Conservation (phyloP, 2,797 vertebrate species). For the Etheostoma nigrum region DNA sequence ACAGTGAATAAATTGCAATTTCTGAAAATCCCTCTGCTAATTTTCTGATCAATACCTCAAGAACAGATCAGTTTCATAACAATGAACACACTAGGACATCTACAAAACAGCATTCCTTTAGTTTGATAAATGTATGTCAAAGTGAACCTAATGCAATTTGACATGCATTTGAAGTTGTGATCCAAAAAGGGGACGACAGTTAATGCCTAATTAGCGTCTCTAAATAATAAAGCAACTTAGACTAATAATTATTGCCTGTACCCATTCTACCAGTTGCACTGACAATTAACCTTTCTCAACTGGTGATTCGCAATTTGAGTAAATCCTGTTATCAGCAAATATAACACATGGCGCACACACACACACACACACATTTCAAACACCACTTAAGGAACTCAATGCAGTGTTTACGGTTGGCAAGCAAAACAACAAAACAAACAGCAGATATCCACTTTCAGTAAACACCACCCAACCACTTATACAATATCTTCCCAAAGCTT, state of each 20-base stretch:
- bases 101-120: conserved; percentile 80
- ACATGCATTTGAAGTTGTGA: conserved; percentile 84
- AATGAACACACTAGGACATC: conserved; percentile 78
- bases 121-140: conserved; percentile 81
- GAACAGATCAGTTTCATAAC: conserved; percentile 75
- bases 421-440: conserved; percentile 85
- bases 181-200: conserved; percentile 78
- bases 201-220: conserved; percentile 85
- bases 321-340: conserved; percentile 90
- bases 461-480: conserved; percentile 79
- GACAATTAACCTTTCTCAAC: conserved; percentile 88
- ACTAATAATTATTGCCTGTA: conserved; percentile 86
- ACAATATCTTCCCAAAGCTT: conserved; percentile 76
- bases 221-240: conserved; percentile 86
- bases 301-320: conserved; percentile 84
- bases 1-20: conserved; percentile 51
- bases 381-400: conserved; percentile 80
- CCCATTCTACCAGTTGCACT: conserved; percentile 82
- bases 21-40: conserved; percentile 67
- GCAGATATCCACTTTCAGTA: conserved; percentile 81
- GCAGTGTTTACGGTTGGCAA: conserved; percentile 81
- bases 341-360: conserved; percentile 81
- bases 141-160: conserved; percentile 85
- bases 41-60: conserved; percentile 79
- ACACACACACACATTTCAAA: conserved; percentile 68